These are phyloP conservation scores for Heteropelma amictum DNA, from an alignment of 2,888 invertebrate genomes.

Conservation along the genomic window DNA sequence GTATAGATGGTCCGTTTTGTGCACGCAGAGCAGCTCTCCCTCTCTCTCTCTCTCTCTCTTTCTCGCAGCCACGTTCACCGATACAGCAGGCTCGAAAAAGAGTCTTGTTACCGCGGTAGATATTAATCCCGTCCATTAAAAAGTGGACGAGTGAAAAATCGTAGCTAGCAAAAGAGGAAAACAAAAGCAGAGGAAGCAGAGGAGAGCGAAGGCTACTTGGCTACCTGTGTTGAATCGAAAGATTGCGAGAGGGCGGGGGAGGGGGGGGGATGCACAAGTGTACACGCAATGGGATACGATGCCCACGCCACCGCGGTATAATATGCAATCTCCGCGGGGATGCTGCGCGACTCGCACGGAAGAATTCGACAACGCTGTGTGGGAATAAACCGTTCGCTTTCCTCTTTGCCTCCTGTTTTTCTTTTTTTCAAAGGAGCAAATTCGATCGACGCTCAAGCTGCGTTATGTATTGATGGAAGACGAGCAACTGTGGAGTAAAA, in stretches of 20 bases:
- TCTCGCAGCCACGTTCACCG: conserved; percentile 8
- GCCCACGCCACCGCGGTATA: conserved; percentile 48
- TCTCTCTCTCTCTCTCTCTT: too few relatives aligned
- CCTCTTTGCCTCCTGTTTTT: background rate
- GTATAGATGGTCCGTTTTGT: conserved; percentile 40
- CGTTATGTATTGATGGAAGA: too few relatives aligned
- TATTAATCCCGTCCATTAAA: conserved; percentile 77
- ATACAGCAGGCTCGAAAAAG: conserved; percentile 66
- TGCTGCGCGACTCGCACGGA: conserved; percentile 33
- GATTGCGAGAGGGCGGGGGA: background rate
- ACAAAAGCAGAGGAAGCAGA: conserved; percentile 61
- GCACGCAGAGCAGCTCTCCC: background rate
- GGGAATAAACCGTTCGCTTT: too few relatives aligned
- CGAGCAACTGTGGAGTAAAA: too few relatives aligned
- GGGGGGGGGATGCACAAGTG: background rate
- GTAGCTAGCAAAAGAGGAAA: conserved; percentile 65
- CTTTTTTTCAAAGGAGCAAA: too few relatives aligned
- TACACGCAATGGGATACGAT: conserved; percentile 55
- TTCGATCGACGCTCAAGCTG: too few relatives aligned
- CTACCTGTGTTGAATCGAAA: conserved; percentile 71
- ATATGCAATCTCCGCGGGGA: conserved; percentile 47
- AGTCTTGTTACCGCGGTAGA: conserved; percentile 77
- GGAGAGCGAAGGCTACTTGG: conserved; percentile 43
- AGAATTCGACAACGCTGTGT: conserved; percentile 27
- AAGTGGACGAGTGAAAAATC: conserved; percentile 77